A percentile compares a stretch with the other conserved stretches of the same genome.
Conservation (phyloP, 1,140 invertebrate genomes). For the Coelopa frigida region DNA sequence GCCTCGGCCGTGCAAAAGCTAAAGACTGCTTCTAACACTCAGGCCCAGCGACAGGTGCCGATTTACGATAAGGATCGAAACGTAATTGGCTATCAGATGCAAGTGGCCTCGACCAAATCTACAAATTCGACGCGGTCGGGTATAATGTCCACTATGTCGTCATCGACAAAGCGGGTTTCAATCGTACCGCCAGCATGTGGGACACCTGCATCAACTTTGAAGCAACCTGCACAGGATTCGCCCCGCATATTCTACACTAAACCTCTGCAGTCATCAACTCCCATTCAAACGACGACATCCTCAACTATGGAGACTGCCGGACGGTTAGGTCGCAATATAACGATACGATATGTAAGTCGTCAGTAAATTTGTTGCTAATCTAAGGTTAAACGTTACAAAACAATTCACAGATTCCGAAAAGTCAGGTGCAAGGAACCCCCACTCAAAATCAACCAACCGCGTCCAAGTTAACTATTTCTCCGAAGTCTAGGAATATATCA, state of each 20-base stretch:
- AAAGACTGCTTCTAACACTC: not conserved
- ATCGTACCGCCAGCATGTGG: not conserved
- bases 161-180: not conserved
- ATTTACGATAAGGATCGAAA: conserved; percentile 12
- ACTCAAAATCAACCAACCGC: too few species aligned
- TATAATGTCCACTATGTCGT: conserved; percentile 13
- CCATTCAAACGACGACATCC: conserved; percentile 1
- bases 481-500: too few species aligned
- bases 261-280: conserved; percentile 10
- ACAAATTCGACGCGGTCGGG: conserved; percentile 10
- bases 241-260: conserved; percentile 14
- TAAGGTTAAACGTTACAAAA: too few species aligned
- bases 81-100: conserved; percentile 12
- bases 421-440: too few species aligned
- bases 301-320: too few species aligned
- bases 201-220: not conserved
- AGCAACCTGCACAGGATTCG: conserved; percentile 10
- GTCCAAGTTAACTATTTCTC: too few species aligned
- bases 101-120: conserved; percentile 6
- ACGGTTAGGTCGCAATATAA: too few species aligned
- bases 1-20: not conserved
- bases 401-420: too few species aligned
- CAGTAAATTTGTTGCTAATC: too few species aligned
- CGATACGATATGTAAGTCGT: too few species aligned
- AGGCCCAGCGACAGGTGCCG: not conserved